Base-by-base conservation (phyloP, 2,113 vertebrate genomes). In the Spea multiplicata region DNA sequence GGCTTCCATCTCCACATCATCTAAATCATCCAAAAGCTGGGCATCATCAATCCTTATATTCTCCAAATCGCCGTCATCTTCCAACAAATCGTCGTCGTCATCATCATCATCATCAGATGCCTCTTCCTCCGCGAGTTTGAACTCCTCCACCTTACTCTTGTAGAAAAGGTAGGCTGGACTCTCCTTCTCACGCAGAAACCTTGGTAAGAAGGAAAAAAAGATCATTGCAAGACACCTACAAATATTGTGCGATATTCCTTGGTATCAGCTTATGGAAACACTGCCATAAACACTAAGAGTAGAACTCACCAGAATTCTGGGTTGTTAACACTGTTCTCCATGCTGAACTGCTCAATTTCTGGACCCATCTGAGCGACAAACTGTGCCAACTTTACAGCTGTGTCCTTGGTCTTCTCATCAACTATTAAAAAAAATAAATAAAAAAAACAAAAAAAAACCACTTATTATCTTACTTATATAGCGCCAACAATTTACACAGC, bases 331-430 rank as follows among this genome's bases (percentile, higher is more conserved):
- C 91, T 93, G 82, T 93, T 92, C 79, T 93, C 91, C 17, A 92
- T 93, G 86, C 92, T 93, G 86, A 93, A 92, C 65, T 93, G 88
- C 80, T 93, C 92, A 0, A 93, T 92, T 71, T 93, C 91, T 6
- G 91, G 92, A 70, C 91, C 92, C 81, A 92, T 89, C 84, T 93
- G 91, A 57, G 89, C 91, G 8, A 93, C 92, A 70, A 93, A 92
- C 66, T 82, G 86, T 61, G 92, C 91, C 44, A 93, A 83, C 66
- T 92, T 93, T 85, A 91, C 89, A 3, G 92, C 92, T 0, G 91
- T 93, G 64, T 91, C 87, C 90, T 88, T 89, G 5, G 91, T 92
- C 82, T 90, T 92, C 4, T 12, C 72, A 73, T 92, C 92, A 84
- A 93, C 92, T 93, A 82, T 52, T 85, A 86, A 76, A 61, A 71